Evolutionary conservation across 2,797 vertebrate species (phyloP), one percentile per base, ranked within the genome.

Genomic region (Chaetodon trifasciatus): DNA sequence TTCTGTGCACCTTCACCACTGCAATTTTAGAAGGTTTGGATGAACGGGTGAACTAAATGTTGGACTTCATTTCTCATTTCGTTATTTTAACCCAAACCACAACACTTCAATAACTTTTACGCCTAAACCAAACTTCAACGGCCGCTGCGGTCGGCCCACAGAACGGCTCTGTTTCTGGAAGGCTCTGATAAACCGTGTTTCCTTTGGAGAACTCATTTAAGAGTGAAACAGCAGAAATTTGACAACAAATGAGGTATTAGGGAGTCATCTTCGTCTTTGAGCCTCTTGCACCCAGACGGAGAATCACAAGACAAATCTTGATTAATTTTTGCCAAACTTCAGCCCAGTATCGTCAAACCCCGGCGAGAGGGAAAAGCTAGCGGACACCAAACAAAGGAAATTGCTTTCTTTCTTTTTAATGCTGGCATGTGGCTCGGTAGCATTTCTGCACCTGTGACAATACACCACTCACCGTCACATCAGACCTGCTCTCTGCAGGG

Each of bases 371-470:
- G 62, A 61, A 53, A 74, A 70, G 49, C 78, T 23, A 64, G 85
- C 52, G 83, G 70, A 89, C 88, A 42, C 83, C 73, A 93, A 91
- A 90, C 84, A 91, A 86, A 90, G 91, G 88, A 93, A 91, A 94
- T 94, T 91, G 91, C 89, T 91, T 92, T 92, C 86, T 87, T 64
- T 87, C 69, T 72, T 85, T 91, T 92, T 89, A 92, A 93, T 92
- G 87, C 84, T 56, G 86, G 78, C 91, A 75, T 92, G 90, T 62
- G 79, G 91, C 53, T 92, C 62, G 1, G 68, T 21, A 75, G 84
- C 84, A 83, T 91, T 76, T 91, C 80, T 90, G 91, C 93, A 94
- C 93, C 92, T 94, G 92, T 89, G 92, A 94, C 92, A 92, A 85
- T 78, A 44, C 86, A 62, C 81, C 82, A 23, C 88, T 92, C 87